These are phyloP conservation scores for Buteo buteo DNA, from an alignment of 2,113 vertebrate genomes.

Conservation along the genomic window DNA sequence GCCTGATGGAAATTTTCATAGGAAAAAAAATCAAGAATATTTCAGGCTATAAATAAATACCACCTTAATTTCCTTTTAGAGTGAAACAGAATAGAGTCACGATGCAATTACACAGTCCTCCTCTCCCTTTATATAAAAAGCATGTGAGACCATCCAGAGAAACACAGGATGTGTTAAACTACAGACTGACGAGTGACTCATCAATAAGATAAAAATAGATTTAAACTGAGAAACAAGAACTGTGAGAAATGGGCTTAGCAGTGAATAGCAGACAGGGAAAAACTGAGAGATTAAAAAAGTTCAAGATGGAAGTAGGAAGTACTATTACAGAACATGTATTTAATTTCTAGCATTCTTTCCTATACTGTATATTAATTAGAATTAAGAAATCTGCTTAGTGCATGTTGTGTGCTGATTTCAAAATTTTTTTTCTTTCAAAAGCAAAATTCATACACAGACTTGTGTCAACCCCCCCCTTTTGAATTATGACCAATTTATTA, in stretches of 20 bases:
- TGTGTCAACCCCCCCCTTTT: neutral
- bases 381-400: neutral
- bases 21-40: neutral
- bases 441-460: neutral
- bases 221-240: conserved; percentile 22
- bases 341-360: neutral
- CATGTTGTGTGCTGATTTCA: neutral
- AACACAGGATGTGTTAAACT: conserved; percentile 45
- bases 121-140: conserved; percentile 13
- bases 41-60: conserved; percentile 15
- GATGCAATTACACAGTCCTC: conserved; percentile 30
- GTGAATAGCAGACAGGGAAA: neutral
- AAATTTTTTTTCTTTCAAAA: neutral
- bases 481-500: neutral
- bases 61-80: conserved; percentile 12
- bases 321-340: neutral
- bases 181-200: conserved; percentile 51
- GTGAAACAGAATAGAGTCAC: conserved; percentile 30
- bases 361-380: neutral
- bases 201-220: conserved; percentile 60
- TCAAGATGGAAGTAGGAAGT: neutral
- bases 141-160: neutral
- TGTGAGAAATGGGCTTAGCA: conserved; percentile 12
- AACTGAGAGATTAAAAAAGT: neutral
- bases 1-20: conserved; percentile 4